phyloP scores from a whole-genome alignment of 2,888 invertebrate species.

The Catonia carolina region DNA sequence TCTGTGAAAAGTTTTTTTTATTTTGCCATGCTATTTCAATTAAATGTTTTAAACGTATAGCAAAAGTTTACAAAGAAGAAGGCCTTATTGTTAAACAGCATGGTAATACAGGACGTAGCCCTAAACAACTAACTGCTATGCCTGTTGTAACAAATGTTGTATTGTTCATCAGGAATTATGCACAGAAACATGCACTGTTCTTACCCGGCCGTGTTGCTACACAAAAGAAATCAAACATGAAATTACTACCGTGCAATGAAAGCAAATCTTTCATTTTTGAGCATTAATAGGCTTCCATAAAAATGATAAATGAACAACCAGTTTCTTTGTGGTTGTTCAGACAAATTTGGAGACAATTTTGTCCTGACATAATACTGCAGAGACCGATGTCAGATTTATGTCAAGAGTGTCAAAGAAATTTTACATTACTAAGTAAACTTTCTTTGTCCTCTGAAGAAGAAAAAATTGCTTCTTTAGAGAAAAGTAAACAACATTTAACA shows the following conservation, averaged over 20 bases:
- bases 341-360: neutral
- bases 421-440: neutral
- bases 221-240: neutral
- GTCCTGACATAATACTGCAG: neutral
- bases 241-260: constrained; percentile 3
- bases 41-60: constrained; percentile 1
- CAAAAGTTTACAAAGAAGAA: neutral
- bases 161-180: neutral
- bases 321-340: neutral
- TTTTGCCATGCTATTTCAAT: neutral
- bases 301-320: too few species aligned
- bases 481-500: neutral
- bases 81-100: neutral
- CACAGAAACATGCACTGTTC: neutral
- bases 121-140: constrained; percentile 1
- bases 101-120: neutral
- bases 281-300: neutral
- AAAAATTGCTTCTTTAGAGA: neutral
- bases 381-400: neutral
- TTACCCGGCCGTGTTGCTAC: neutral
- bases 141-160: neutral
- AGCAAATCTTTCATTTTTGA: too few species aligned
- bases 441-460: neutral
- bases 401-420: neutral
- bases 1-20: constrained; percentile 2